Evolutionary conservation across 2,113 vertebrate species (phyloP), one percentile per base, ranked within the genome.

Genomic region (Megaptera novaeangliae): DNA sequence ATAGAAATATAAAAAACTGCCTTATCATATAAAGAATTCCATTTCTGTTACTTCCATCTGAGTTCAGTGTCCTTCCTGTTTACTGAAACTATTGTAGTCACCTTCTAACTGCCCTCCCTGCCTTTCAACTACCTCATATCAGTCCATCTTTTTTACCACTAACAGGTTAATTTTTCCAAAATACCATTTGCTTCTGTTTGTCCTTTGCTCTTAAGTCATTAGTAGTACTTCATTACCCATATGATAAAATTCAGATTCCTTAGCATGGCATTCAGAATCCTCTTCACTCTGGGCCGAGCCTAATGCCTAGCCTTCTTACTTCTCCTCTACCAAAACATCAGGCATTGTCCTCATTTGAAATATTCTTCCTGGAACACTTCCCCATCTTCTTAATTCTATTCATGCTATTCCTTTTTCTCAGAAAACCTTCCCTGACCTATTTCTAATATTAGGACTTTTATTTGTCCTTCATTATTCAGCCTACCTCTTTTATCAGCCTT

Each of bases 121-220:
- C 75, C n/a, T 92, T 21, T 87, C 14, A 46, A 1, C n/a, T 39
- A 64, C 36, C n/a, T 46, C 14, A 17, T 75, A 81, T 46, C 12
- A 68, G 11, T 91, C 39, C 1, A 3, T 95, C 21, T 61, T 78
- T 20, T 36, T 95, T 81, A 64, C 31, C 61, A 69, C 1, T 61
- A 15, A 17, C 15, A n/a, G 55, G 49, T 66, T 95, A 91, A 75
- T 91, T 93, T 97, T 97, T 91, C 57, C 74, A 8, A 92, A 66
- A 31, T 96, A 63, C 31, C 21, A 29, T 93, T 91, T 91, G 23
- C 75, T 88, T 84, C 63, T 72, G 31, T 96, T 94, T 91, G 39
- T 75, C 23, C 55, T 95, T 97, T 94, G 59, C 55, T 91, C 7
- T 1, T 89, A 68, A 96, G n/a, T 88, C 71, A 52, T 36, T 96